These are phyloP conservation scores for Caenorhabditis parvicauda DNA, from an alignment of 2,888 invertebrate genomes.

Conservation along the genomic window DNA sequence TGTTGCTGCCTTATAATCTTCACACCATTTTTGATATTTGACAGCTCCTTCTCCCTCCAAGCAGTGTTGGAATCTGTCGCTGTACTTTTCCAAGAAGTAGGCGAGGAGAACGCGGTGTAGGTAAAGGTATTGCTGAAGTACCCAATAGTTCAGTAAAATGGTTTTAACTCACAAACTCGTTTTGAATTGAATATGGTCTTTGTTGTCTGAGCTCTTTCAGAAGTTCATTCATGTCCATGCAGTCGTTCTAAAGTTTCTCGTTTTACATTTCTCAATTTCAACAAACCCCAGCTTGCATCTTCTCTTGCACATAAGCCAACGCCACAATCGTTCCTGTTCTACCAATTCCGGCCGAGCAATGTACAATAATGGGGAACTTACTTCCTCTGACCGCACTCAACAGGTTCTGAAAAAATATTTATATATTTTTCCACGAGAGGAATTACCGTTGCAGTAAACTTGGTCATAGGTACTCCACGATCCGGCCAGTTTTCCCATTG, in stretches of 20 bases:
- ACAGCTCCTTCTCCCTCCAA: slow-evolving; percentile 10
- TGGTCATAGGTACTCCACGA: slow-evolving; percentile 26
- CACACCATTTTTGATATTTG: slow-evolving; percentile 24
- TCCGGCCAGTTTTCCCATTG: slow-evolving; percentile 49
- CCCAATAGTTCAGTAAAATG: not conserved
- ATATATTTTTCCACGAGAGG: not conserved
- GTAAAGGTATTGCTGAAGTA: slow-evolving; percentile 25
- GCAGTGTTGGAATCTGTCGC: slow-evolving; percentile 4
- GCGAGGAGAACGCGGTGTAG: slow-evolving; percentile 29
- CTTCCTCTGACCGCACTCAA: slow-evolving; percentile 26
- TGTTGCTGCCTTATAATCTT: slow-evolving; percentile 16
- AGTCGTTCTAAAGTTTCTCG: slow-evolving; percentile 14
- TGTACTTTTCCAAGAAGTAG: slow-evolving; percentile 35
- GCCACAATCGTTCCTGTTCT: slow-evolving; percentile 44
- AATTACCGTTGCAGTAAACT: slow-evolving; percentile 15
- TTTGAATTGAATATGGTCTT: slow-evolving; percentile 38
- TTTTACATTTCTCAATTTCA: not conserved
- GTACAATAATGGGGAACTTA: slow-evolving; percentile 35
- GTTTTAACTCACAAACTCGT: slow-evolving; percentile 19
- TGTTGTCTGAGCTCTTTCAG: slow-evolving; percentile 33
- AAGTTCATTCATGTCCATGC: slow-evolving; percentile 25
- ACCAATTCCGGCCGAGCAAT: slow-evolving; percentile 51
- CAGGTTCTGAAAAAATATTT: slow-evolving; percentile 12
- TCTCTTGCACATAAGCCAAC: slow-evolving; percentile 34
- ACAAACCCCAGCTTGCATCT: slow-evolving; percentile 20